Evolutionary conservation across 2,888 invertebrate species (phyloP), one percentile per base, ranked within the genome.

Genomic region (Calliphora vomitoria): DNA sequence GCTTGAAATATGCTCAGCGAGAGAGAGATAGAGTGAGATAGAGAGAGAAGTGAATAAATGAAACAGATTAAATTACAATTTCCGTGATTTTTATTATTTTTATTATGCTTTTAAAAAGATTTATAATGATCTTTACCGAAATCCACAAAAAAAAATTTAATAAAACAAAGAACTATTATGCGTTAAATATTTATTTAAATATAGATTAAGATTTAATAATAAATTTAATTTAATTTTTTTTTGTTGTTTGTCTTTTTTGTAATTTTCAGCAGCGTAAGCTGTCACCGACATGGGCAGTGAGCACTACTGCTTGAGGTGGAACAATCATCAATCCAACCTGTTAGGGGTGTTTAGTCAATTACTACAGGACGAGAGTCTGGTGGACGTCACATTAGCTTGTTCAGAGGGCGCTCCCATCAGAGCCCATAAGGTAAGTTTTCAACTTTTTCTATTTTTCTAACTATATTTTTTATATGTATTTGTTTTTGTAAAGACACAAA

Each of bases 291-390:
- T 97, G 97, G 97, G 97, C 97, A 98, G 98, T 97, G 98, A 98
- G 97, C 98, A 98, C 96, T 98, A 98, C 96, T 98, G 98, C 96
- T 97, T 98, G 96, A 97, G 98, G 97, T 98, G 98, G 98, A 98
- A 98, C 96, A 98, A 98, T 97, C 98, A 98, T 97, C 98, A 98
- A 96, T 97, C 97, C 96, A 98, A 98, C 96, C 96, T 98, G 96
- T 96, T 98, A 96, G 98, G 97, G 95, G 98, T 98, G 95, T 98
- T 98, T 96, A 98, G 97, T 96, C 98, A 98, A 96, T 96, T 98
- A 95, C 96, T 98, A 94, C 97, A 97, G 95, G 97, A 98, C 96
- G 98, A 98, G 95, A 97, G 97, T 95, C 96, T 98, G 95, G 98
- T 98, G 94, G 98, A 98, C 96, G 98, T 98, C 95, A 98, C 98